Base-by-base conservation (phyloP, 2,797 vertebrate species). In the Uromys caudimaculatus region DNA sequence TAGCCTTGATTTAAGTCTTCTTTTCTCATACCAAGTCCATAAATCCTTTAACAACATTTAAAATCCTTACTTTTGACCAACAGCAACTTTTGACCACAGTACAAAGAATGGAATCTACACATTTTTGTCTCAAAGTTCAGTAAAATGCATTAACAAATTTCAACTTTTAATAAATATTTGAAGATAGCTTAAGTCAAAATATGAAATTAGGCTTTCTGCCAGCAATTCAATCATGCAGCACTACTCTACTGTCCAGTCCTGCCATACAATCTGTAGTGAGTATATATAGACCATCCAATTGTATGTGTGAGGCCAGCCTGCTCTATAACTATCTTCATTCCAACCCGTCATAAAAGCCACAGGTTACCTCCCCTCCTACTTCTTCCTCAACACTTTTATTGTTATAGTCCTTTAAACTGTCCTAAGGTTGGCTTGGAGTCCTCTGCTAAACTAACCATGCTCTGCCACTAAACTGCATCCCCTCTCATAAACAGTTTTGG, bases 131-230 rank as follows among this genome's bases (percentile, higher is more conserved):
- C 76, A 95, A 95, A 94, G 41, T 38, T 92, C 60, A 73, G n/a
- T 83, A 90, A 97, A 95, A 92, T 91, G 16, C 19, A 82, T 75
- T 87, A 87, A 95, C 44, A 35, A 86, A 81, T 75, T 91, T 88
- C 52, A 75, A 90, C 19, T 82, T 87, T 35, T 82, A 77, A 64
- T 27, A 29, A 95, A 95, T 90, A 93, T 88, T 0, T 88, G 50
- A 89, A 87, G 32, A 64, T 14, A 92, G 52, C 0, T 73, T 81
- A 93, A 71, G 47, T 69, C 76, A 95, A 92, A 97, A 94, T 71
- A 58, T 76, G 56, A 94, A 93, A 67, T 44, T 52, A 13, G 32
- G 38, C 21, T 88, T 78, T 64, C 78, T 76, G 21, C 21, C 60
- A 75, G 35, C 81, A 86, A 89, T 94, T 75, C 32, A 64, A 35